Conservation (phyloP, 2,888 invertebrate genomes). For the Caenorhabditis macrosperma region DNA sequence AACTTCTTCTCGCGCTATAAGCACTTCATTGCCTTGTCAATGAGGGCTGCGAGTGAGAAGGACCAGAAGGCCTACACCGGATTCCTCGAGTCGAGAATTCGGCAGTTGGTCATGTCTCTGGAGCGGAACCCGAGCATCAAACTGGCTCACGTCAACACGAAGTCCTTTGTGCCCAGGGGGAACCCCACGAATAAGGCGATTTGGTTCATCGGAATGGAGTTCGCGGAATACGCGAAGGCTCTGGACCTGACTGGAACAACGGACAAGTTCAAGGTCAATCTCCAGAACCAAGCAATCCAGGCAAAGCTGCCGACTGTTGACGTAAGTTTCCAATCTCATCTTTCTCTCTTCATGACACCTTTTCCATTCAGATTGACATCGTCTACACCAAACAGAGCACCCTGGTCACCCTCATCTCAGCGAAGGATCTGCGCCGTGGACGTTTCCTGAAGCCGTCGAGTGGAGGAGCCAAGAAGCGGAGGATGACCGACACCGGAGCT, state of each 20-base stretch:
- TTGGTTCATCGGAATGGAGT: conserved; percentile 98
- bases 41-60: conserved; percentile 67
- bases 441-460: too few species aligned
- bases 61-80: conserved; percentile 73
- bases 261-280: conserved; percentile 4
- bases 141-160: conserved; percentile 95
- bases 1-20: conserved; percentile 86
- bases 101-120: conserved; percentile 89
- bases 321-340: too few species aligned
- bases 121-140: conserved; percentile 93
- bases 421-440: too few species aligned
- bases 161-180: conserved; percentile 84
- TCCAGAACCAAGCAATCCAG: conserved; percentile 19
- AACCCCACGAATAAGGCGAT: conserved; percentile 83
- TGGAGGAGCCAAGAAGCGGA: too few species aligned
- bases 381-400: too few species aligned
- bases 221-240: conserved; percentile 88
- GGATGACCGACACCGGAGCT: too few species aligned
- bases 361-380: too few species aligned
- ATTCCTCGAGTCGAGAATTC: conserved; percentile 91
- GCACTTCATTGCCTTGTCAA: conserved; percentile 85
- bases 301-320: too few species aligned
- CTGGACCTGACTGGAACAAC: conserved; percentile 95
- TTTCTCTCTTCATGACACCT: too few species aligned
- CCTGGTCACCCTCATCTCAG: too few species aligned